Base-by-base conservation (phyloP, 1,140 invertebrate species). In the Magallana angulata region DNA sequence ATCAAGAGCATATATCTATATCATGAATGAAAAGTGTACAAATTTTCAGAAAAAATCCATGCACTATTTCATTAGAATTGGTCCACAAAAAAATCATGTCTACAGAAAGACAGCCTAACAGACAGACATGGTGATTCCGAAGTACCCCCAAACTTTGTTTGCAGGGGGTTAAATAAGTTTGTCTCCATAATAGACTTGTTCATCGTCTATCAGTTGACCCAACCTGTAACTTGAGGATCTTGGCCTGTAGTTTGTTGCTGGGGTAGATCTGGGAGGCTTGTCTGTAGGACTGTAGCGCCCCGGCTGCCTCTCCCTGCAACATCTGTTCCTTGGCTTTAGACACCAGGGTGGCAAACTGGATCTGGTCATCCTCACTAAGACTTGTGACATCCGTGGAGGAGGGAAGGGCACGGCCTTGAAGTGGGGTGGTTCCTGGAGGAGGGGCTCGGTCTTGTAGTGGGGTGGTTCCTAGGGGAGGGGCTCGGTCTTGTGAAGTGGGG, bases 211-310 rank as follows among this genome's bases (percentile, higher is more conserved):
- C 36, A 48, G 36, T 48, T 0, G 36, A 11, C 18, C 7, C 11
- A n/a, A 82, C 80, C 80, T 82, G 30, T 6, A 82, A 7, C n/a
- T 82, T 56, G 8, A n/a, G 57, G 48, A 82, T 82, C 56, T 82
- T 82, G 12, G 48, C 57, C 36, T 7, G 80, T 16, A 82, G 48
- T 56, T 82, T 82, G 4, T 57, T 58, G 8, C 30, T 18, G n/a
- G 48, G 12, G 57, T 82, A 82, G 8, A 82, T 48, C 36, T 57
- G 30, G 16, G 80, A 36, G 16, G 80, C 80, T 8, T 82, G 48
- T 58, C 56, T 82, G 56, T 82, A 82, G 11, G 57, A 57, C 57
- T 48, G 48, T 18, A 82, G 48, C 0, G 80, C 80, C 48, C 14
- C 64, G 0, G 64, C 18, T 18, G 64, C 64, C 11, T 24, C 30